phyloP scores from a whole-genome alignment of 2,888 invertebrate genomes.

The Orthosia gracilis region DNA sequence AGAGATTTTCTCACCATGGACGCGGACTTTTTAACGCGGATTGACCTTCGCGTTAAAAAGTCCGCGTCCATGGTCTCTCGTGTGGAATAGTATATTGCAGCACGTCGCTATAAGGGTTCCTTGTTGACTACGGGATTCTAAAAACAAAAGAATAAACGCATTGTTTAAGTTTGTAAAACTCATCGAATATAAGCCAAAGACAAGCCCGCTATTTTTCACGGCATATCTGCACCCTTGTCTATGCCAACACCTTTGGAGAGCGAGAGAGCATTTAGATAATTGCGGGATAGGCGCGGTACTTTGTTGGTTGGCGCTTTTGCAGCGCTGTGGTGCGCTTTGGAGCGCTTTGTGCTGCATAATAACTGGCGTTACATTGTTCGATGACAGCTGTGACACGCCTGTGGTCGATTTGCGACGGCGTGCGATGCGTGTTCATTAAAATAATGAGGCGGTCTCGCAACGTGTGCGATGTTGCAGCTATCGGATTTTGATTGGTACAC shows the following conservation, averaged over 20 bases:
- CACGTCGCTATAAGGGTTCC: no score
- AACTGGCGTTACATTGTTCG: conserved; percentile 80
- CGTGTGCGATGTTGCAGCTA: conserved; percentile 5
- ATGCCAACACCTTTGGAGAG: conserved; percentile 76
- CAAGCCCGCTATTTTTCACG: conserved; percentile 15
- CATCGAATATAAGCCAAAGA: background rate
- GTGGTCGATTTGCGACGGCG: conserved; percentile 68
- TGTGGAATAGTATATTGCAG: no score
- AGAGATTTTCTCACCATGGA: no score
- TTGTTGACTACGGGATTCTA: no score
- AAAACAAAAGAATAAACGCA: background rate
- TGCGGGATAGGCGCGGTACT: conserved; percentile 84
- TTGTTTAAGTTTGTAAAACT: background rate
- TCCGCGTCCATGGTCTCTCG: no score
- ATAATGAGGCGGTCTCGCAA: conserved; percentile 69
- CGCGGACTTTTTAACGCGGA: no score
- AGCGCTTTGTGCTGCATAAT: conserved; percentile 84
- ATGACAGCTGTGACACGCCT: conserved; percentile 66
- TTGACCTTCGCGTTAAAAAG: no score
- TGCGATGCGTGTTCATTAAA: conserved; percentile 71
- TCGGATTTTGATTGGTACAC: conserved; percentile 28
- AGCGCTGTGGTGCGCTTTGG: conserved; percentile 59
- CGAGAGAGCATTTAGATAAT: conserved; percentile 88
- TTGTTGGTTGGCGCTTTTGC: conserved; percentile 83
- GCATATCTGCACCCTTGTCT: conserved; percentile 61